Percentiles rank a stretch among this genome's conserved stretches.
phyloP scores from a whole-genome alignment of 1,140 invertebrate species.

The Drosophila equinoxialis region DNA sequence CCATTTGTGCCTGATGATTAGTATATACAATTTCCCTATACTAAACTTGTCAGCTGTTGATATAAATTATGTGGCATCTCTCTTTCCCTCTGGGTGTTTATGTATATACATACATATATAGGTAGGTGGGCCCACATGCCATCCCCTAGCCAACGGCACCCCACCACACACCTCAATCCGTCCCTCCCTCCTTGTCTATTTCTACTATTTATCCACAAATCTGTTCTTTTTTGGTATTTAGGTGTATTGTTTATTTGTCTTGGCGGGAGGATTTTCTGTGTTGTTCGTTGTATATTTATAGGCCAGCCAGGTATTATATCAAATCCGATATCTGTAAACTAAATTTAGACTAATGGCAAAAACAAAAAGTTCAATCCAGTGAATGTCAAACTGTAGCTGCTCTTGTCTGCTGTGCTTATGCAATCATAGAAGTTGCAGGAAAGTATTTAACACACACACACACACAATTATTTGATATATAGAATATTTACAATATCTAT shows the following conservation, averaged over 20 bases:
- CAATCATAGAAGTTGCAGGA: conserved; percentile 27
- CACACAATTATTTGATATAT: not conserved
- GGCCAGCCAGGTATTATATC: conserved; percentile 71
- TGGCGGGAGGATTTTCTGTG: conserved; percentile 23
- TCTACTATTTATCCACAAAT: conserved; percentile 7
- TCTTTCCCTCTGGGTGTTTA: not conserved
- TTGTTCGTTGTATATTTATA: conserved; percentile 65
- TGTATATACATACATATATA: not conserved
- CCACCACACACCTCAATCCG: no score
- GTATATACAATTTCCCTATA: conserved; percentile 19
- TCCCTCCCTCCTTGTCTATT: not conserved
- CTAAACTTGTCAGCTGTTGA: conserved; percentile 51
- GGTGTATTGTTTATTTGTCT: conserved; percentile 57
- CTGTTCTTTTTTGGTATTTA: not conserved
- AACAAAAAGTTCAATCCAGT: conserved; percentile 26
- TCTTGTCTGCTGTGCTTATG: conserved; percentile 38
- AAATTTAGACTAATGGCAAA: conserved; percentile 56
- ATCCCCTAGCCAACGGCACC: not conserved
- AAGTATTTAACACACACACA: not conserved
- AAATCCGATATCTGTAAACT: conserved; percentile 47
- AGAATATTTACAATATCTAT: conserved; percentile 44
- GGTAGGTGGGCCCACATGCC: not conserved
- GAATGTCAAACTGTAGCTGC: conserved; percentile 48
- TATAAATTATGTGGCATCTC: conserved; percentile 15
- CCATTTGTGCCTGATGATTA: not conserved